Evolutionary conservation across 53 echinoderm and acorn worm species (phyloP).

Genomic region (Echinometra lucunter): DNA sequence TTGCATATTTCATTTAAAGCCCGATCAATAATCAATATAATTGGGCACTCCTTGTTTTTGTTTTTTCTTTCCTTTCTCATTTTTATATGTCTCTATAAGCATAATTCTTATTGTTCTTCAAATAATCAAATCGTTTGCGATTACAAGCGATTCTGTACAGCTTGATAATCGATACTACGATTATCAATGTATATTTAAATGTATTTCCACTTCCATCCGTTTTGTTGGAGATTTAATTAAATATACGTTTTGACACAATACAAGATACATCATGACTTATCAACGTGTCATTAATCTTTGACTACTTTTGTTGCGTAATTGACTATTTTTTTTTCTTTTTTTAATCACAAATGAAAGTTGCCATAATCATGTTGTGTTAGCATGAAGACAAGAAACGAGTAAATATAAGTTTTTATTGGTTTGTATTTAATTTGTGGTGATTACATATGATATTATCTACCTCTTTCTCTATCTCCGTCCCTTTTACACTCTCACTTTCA

Average conservation of each 20-base stretch:
- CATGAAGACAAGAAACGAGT: too few species aligned
- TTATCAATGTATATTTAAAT: constrained; percentile 71
- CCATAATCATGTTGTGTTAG: too few species aligned
- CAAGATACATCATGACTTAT: not conserved
- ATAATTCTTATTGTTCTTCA: constrained; percentile 58
- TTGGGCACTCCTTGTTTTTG: constrained; percentile 4
- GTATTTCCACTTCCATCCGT: constrained; percentile 75
- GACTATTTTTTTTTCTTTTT: not conserved
- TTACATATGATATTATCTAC: too few species aligned
- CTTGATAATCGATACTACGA: constrained; percentile 62
- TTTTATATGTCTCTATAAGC: constrained; percentile 66
- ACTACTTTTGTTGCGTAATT: too few species aligned
- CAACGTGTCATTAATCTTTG: not conserved
- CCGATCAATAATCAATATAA: too few species aligned
- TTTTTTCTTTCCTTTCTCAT: constrained; percentile 15
- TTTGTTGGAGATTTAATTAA: constrained; percentile 74
- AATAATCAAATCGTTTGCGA: constrained; percentile 63
- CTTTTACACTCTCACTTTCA: not conserved
- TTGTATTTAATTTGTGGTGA: too few species aligned
- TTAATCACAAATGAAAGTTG: too few species aligned
- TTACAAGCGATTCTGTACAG: constrained; percentile 66
- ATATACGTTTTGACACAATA: constrained; percentile 74
- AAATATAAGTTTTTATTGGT: too few species aligned
- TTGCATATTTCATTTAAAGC: constrained; percentile 63
- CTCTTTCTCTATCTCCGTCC: not conserved